Evolutionary conservation across 2,888 invertebrate genomes (phyloP).

Genomic region (Hermaeophaga mercurialis): DNA sequence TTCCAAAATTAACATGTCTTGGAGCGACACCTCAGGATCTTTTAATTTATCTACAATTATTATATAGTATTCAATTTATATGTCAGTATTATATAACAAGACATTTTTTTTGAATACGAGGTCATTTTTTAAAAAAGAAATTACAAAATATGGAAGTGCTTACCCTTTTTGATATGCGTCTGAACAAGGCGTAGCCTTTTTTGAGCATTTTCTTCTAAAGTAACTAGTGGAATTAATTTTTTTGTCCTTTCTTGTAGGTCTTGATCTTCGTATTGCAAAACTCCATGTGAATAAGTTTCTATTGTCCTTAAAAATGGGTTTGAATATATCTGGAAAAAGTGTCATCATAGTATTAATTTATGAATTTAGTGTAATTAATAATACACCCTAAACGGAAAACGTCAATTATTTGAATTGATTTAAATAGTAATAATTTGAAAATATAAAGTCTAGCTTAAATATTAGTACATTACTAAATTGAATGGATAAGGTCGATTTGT

Average conservation of each 20-base stretch:
- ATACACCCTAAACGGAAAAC: too few relatives aligned
- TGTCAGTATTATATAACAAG: too few relatives aligned
- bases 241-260: slow-evolving; percentile 69
- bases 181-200: slow-evolving; percentile 67
- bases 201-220: slow-evolving; percentile 68
- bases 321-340: slow-evolving; percentile 41
- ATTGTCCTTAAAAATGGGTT: slow-evolving; percentile 49
- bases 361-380: too few relatives aligned
- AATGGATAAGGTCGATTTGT: too few relatives aligned
- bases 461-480: too few relatives aligned
- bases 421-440: too few relatives aligned
- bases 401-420: too few relatives aligned
- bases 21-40: slow-evolving; percentile 57
- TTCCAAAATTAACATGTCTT: slow-evolving; percentile 78
- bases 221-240: slow-evolving; percentile 68
- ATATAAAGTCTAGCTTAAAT: too few relatives aligned
- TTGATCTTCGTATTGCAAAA: slow-evolving; percentile 68
- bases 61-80: too few relatives aligned
- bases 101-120: not conserved
- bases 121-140: not conserved
- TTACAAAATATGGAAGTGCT: too few relatives aligned
- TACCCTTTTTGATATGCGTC: slow-evolving; percentile 63
- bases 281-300: slow-evolving; percentile 47
- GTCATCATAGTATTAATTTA: not conserved
- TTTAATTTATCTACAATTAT: slow-evolving; percentile 44